These are phyloP conservation scores for Drosophila ficusphila DNA, from an alignment of 1,140 invertebrate genomes.

Conservation along the genomic window DNA sequence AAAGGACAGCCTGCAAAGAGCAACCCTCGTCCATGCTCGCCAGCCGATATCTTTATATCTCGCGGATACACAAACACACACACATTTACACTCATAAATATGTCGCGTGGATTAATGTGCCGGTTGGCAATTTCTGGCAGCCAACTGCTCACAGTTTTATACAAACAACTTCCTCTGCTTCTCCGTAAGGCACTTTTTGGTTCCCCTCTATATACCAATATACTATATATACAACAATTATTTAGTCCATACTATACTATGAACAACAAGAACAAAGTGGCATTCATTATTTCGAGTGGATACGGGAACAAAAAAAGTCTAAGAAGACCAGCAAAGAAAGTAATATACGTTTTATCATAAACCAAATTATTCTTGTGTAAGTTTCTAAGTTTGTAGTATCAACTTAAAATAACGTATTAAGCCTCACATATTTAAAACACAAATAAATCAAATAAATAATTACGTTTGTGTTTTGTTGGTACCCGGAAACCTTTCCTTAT, in stretches of 20 bases:
- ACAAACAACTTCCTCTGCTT: not conserved
- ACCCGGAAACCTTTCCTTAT: too few species aligned
- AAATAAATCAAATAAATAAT: too few species aligned
- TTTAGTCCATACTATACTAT: not conserved
- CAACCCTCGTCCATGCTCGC: slow-evolving; percentile 74
- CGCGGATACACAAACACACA: slow-evolving; percentile 60
- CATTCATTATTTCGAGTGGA: too few species aligned
- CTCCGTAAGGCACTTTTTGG: not conserved
- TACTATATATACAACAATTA: not conserved
- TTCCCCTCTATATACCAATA: not conserved
- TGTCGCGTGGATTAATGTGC: slow-evolving; percentile 82
- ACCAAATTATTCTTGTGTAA: too few species aligned
- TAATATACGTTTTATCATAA: too few species aligned
- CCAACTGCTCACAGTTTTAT: slow-evolving; percentile 30
- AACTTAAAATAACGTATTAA: too few species aligned
- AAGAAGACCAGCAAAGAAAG: too few species aligned
- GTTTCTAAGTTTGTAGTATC: too few species aligned
- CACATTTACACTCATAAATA: slow-evolving; percentile 78
- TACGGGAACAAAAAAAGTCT: too few species aligned
- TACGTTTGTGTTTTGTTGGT: too few species aligned
- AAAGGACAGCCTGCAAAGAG: slow-evolving; percentile 57
- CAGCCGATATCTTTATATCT: slow-evolving; percentile 78
- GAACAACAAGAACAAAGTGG: too few species aligned
- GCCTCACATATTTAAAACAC: too few species aligned
- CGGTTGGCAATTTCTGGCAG: slow-evolving; percentile 80